Evolutionary conservation across 1,140 invertebrate species (phyloP), one percentile per base, ranked within the genome.

Genomic region (Aradophagus sp.): DNA sequence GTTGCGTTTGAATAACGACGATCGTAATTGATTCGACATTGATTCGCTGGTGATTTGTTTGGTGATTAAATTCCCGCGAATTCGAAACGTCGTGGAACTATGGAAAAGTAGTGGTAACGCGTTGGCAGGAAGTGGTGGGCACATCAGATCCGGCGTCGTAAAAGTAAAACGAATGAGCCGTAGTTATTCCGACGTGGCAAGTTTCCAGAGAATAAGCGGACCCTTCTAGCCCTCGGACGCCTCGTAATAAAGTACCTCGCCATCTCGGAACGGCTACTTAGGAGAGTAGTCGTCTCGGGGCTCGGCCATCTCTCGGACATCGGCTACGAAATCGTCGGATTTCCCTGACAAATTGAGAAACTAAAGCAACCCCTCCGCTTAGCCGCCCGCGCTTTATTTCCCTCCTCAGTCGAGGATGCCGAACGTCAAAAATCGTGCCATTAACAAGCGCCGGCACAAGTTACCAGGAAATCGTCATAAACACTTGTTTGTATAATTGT

Each of bases 181-280:
- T 52, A 47, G 59, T 68, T 68, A 71, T 63, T 53, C 47, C 44
- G 32, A 47, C 52, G 59, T 71, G 61, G 68, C 53, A 59, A 65
- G 48, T 71, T 71, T 71, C 59, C 59, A 53, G 47, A 41, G 36
- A 71, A 71, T 53, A 59, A 71, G 53, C 65, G 47, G 47, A 63
- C 38, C 32, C 44, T 70, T 56, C 36, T 47, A 44, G 12, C 34
- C 35, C 34, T 71, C 14, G 41, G 44, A 35, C 52, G 50, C 32
- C 36, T 14, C 39, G 59, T 59, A 59, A 63, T 65, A 59, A 71
- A 63, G 53, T 71, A 55, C 38, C 32, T 44, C 34, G 11, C 44
- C 31, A 42, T 70, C 63, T 44, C 35, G 19, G n/a, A n/a, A 8
- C 20, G 58, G 52, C 59, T 53, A 61, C 68, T 71, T 55, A 65